Conservation (phyloP, 30 jellyfish, hydroid and myxozoan species). For the Aurelia aurita complex sp. Pacific region DNA sequence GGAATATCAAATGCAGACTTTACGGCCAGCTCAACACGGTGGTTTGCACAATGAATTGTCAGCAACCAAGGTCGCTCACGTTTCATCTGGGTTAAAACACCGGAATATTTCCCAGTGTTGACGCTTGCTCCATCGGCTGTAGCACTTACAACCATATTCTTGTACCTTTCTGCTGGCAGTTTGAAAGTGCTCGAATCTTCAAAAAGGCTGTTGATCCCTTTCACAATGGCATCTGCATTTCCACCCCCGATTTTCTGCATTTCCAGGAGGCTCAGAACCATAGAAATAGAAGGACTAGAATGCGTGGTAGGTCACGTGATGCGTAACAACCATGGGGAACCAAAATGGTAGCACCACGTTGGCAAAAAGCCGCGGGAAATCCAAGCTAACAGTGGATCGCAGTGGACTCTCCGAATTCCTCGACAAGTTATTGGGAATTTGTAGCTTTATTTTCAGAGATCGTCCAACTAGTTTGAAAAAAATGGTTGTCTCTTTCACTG, state of each 20-base stretch:
- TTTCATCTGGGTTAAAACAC: constrained; percentile 30
- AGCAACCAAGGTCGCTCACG: constrained; percentile 41
- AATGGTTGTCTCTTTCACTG: too few relatives aligned
- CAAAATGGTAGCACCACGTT: too few relatives aligned
- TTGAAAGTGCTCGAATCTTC: neutral
- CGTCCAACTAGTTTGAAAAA: too few relatives aligned
- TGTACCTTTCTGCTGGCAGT: constrained; percentile 4
- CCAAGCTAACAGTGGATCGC: too few relatives aligned
- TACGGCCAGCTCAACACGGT: constrained; percentile 40
- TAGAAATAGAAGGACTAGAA: too few relatives aligned
- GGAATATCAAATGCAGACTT: constrained; percentile 22
- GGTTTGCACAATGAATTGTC: constrained; percentile 43
- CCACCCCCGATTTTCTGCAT: constrained; percentile 25
- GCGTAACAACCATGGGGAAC: too few relatives aligned
- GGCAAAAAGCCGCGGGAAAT: too few relatives aligned
- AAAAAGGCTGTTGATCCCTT: constrained; percentile 19
- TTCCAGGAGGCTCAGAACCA: constrained; percentile 4
- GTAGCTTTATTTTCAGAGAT: too few relatives aligned
- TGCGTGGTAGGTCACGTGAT: too few relatives aligned
- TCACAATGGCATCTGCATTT: constrained; percentile 18
- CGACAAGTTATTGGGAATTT: too few relatives aligned
- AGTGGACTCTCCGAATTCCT: too few relatives aligned
- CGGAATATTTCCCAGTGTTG: constrained; percentile 35
- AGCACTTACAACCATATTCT: neutral
- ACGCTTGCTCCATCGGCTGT: constrained; percentile 18